phyloP scores from a whole-genome alignment of 2,888 invertebrate species.

The Elegia similella region DNA sequence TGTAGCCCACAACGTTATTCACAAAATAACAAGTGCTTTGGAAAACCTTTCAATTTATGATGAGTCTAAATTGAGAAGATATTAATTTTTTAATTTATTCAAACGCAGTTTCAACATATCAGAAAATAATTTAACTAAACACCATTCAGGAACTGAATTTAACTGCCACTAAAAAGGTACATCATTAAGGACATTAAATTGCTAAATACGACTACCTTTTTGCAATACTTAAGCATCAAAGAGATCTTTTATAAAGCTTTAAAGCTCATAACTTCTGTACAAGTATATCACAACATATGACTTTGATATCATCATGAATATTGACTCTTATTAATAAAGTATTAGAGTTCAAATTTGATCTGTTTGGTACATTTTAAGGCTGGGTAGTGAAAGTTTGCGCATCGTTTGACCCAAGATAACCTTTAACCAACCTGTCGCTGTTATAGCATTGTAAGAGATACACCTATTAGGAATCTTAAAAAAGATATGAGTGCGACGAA shows the following conservation, averaged over 20 bases:
- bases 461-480: constrained; percentile 55
- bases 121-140: too few relatives aligned
- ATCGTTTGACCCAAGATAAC: constrained; percentile 68
- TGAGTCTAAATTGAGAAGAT: too few relatives aligned
- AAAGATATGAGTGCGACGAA: constrained; percentile 22
- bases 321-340: background rate
- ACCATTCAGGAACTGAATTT: too few relatives aligned
- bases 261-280: constrained; percentile 31
- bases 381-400: constrained; percentile 71
- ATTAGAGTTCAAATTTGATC: constrained; percentile 28
- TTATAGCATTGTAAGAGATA: constrained; percentile 60
- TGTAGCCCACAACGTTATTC: too few relatives aligned
- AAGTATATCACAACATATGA: constrained; percentile 38
- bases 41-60: too few relatives aligned
- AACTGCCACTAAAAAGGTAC: background rate
- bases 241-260: constrained; percentile 23
- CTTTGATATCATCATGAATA: constrained; percentile 21
- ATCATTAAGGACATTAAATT: background rate
- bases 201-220: constrained; percentile 8
- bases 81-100: too few relatives aligned
- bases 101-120: too few relatives aligned
- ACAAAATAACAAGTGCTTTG: too few relatives aligned
- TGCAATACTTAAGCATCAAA: constrained; percentile 22
- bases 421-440: constrained; percentile 68
- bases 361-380: constrained; percentile 32